These are phyloP conservation scores for Heteractis magnifica DNA, from an alignment of 92 coral and sea anemone genomes.

Conservation along the genomic window DNA sequence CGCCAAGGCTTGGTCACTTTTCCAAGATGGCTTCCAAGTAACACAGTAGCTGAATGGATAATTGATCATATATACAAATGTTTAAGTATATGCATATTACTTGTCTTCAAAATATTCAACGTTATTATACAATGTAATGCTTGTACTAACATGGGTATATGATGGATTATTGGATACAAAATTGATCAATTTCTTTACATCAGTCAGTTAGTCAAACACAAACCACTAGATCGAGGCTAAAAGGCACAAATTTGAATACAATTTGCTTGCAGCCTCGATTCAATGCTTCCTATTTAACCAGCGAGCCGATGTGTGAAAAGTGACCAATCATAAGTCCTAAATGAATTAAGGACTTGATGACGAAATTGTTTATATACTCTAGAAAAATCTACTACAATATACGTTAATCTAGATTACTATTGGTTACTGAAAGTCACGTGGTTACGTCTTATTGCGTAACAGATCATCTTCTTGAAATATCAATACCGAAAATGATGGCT, in stretches of 20 bases:
- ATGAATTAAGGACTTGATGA: neutral
- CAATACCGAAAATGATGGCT: neutral
- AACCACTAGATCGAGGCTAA: no score
- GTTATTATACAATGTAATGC: neutral
- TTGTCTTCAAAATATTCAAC: neutral
- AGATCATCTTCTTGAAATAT: neutral
- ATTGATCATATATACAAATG: neutral
- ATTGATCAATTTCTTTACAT: neutral
- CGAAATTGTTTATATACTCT: neutral
- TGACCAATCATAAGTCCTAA: neutral
- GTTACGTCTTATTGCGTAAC: neutral
- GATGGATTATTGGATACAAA: neutral
- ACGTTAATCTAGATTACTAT: neutral
- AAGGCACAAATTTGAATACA: no score
- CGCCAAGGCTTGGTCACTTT: neutral
- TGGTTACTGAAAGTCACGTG: neutral
- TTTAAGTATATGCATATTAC: neutral
- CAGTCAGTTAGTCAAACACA: no score
- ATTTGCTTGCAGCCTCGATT: no score
- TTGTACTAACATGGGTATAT: neutral
- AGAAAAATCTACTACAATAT: neutral
- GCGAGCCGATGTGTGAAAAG: no score
- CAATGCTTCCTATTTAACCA: no score
- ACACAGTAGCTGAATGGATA: neutral
- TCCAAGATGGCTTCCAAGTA: neutral